Base-by-base conservation (phyloP, 2,888 invertebrate genomes). In the Acanthopleura granulata region DNA sequence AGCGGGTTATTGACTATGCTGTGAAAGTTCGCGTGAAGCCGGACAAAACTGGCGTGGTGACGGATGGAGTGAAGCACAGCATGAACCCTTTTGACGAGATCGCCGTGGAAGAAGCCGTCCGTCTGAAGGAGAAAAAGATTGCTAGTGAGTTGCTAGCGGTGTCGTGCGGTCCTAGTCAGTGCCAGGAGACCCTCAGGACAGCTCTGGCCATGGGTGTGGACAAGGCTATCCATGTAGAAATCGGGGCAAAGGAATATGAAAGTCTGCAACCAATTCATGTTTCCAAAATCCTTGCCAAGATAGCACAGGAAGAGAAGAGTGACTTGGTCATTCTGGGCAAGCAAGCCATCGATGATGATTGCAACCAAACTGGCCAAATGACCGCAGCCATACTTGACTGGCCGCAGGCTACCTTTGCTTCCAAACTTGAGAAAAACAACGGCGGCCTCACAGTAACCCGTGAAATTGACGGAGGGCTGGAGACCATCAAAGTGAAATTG, bases 51-150 rank as follows among this genome's bases (percentile, higher is more conserved):
- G 99, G 99, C 12, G 99, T 99, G 3, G 95, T 99, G n/a, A 98
- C 97, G 4, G 98, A 99, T 91, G 98, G 98, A 0, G 97, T 99
- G 0, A 99, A 99, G 91, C 99, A 99, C 92, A 97, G 98, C 0
- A 98, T 99, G 97, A 99, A 99, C 90, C 99, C 99, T 0, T 99
- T 99, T 89, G 99, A 99, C 92, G 99, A 99, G 92, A 99, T 99
- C 80, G 99, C 99, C 0, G 94, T 99, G 0, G 99, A 99, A 89
- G 99, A 99, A 91, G 99, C 99, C 1, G 97, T 99, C 0, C 93
- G 98, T 79, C 92, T 99, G 93, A 99, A 99, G 91, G 99, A 99
- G 90, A 98, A 98, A 91, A 99, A 99, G 91, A 83, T 98, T 30
- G 98, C 95, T 18, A 93, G 94, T 50, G 99, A 99, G 92, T 93